Base-by-base conservation (phyloP, 2,888 invertebrate species). In the Lasius platythorax region DNA sequence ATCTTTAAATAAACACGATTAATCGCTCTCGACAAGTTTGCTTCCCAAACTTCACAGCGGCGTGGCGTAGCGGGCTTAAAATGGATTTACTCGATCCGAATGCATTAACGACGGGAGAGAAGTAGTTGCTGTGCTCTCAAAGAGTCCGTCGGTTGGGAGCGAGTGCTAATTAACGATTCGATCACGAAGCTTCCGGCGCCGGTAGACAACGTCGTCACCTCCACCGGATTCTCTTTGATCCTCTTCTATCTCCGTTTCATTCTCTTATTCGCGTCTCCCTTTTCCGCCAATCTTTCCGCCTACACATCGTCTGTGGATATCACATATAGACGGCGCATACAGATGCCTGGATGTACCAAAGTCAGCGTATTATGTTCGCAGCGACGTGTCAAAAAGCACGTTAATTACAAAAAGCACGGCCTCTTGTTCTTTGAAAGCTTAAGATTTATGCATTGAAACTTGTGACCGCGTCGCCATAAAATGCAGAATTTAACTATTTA, bases 31-130 rank as follows among this genome's bases (percentile, higher is more conserved):
- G 84, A 86, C 85, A 89, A 88, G 86, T 87, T 79, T 83, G 82
- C 50, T 74, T 61, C 74, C 50, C 58, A 58, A 83, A 83, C 83
- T 86, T 83, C 56, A 66, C 84, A 79, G 74, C 66, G 37, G 50
- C 63, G 73, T 64, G 83, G 61, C 78, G 85, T 82, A 79, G 73
- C 82, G 84, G 75, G 76, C 87, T 90, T 88, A 88, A 89, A 90
- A 89, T 88, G 85, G 90, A 89, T 90, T 89, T 90, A 87, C 88
- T 85, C 89, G 90, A 90, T 90, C 87, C 90, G 87, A 90, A 90
- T 90, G 90, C 85, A 90, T 90, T 90, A 90, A 87, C 87, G 85
- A 79, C 40, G 12, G 53, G 28, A 82, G 81, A 86, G 89, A 68
- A 85, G 78, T 87, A 90, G 82, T 84, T 79, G 84, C 84, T 87